Conservation (phyloP, 2,888 invertebrate genomes). For the Meganola albula region DNA sequence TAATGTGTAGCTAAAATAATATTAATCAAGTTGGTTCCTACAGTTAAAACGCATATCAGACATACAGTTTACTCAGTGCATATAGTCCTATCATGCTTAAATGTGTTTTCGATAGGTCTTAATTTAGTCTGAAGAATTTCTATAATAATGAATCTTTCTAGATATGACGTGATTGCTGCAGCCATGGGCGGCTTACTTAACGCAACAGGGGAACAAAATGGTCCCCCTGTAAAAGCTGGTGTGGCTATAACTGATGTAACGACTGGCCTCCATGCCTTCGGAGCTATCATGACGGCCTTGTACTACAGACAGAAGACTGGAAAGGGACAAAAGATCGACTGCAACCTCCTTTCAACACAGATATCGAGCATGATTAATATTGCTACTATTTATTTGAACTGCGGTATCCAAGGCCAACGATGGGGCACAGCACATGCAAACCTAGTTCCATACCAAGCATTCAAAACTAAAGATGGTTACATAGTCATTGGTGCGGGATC, state of each 20-base stretch:
- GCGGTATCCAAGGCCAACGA: slow-evolving; percentile 84
- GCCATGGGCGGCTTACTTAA: slow-evolving; percentile 94
- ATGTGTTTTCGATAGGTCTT: too few species aligned
- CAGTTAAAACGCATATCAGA: too few species aligned
- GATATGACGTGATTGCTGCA: slow-evolving; percentile 95
- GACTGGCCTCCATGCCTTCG: slow-evolving; percentile 96
- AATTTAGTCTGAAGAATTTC: too few species aligned
- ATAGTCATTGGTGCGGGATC: slow-evolving; percentile 93
- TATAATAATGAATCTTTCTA: too few species aligned
- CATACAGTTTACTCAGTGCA: too few species aligned
- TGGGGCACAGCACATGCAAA: slow-evolving; percentile 97
- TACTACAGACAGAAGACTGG: slow-evolving; percentile 86
- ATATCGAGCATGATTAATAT: slow-evolving; percentile 92
- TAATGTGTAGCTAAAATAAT: too few species aligned
- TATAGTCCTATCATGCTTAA: too few species aligned
- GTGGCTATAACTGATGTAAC: slow-evolving; percentile 95
- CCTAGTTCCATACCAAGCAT: slow-evolving; percentile 96
- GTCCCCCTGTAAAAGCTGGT: slow-evolving; percentile 93
- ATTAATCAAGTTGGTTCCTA: too few species aligned
- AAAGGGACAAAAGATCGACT: slow-evolving; percentile 94
- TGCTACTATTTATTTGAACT: slow-evolving; percentile 93
- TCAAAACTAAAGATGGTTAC: slow-evolving; percentile 88
- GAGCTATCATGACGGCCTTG: slow-evolving; percentile 95
- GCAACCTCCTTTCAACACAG: slow-evolving; percentile 95
- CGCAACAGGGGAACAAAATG: slow-evolving; percentile 90